A percentile compares a stretch with the other conserved stretches of the same genome.
phyloP scores from a whole-genome alignment of 2,113 vertebrate species.

The Okapia johnstoni region DNA sequence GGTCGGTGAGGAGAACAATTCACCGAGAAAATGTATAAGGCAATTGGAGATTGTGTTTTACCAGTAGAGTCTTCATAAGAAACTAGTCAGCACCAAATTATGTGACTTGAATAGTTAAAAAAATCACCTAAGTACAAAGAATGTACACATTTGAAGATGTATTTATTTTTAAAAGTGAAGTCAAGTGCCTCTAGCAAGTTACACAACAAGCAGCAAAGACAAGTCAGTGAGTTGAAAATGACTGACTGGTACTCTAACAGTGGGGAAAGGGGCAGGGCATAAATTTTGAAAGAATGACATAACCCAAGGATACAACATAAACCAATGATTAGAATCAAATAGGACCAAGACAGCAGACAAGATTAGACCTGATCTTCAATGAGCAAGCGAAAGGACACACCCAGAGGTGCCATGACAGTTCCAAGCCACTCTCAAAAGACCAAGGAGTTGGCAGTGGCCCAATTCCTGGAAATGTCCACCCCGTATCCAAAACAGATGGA shows the following conservation, averaged over 20 bases:
- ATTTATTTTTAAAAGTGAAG: constrained; percentile 4
- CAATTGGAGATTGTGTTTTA: constrained; percentile 10
- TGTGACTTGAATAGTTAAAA: constrained; percentile 27
- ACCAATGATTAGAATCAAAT: not conserved
- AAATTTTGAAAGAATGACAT: not conserved
- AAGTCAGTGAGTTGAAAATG: not conserved
- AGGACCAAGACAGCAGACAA: not conserved
- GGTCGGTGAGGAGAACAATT: not conserved
- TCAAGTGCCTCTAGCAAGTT: not conserved
- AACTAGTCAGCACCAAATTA: not conserved
- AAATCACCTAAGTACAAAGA: constrained; percentile 30
- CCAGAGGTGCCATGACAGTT: not conserved
- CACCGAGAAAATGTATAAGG: constrained; percentile 15
- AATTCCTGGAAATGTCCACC: not conserved
- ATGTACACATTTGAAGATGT: not conserved
- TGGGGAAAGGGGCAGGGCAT: not conserved
- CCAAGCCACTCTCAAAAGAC: not conserved
- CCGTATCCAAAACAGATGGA: not conserved
- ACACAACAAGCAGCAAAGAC: not conserved
- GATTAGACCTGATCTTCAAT: not conserved
- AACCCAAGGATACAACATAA: not conserved
- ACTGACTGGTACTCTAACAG: not conserved
- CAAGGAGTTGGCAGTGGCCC: not conserved
- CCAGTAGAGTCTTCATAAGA: constrained; percentile 2
- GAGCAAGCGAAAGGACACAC: not conserved